phyloP scores from a whole-genome alignment of 1,140 invertebrate species.

The Goniozus legneri region DNA sequence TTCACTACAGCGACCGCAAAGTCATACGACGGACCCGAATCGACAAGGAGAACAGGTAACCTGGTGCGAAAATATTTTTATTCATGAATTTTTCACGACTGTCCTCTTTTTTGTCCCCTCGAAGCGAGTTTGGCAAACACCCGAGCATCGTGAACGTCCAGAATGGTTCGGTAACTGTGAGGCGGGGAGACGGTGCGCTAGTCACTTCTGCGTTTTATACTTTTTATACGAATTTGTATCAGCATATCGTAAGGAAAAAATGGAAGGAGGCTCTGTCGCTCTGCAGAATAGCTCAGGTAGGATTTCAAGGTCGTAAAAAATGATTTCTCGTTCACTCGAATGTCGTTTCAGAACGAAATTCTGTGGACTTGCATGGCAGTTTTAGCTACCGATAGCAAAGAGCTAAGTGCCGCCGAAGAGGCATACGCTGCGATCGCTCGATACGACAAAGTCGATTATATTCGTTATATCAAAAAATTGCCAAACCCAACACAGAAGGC shows the following conservation, averaged over 20 bases:
- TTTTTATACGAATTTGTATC: conserved; percentile 64
- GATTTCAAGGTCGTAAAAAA: background rate
- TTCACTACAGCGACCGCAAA: conserved; percentile 66
- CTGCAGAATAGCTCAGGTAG: conserved; percentile 74
- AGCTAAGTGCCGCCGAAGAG: conserved; percentile 83
- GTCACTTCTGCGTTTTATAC: conserved; percentile 64
- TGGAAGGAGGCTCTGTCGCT: conserved; percentile 77
- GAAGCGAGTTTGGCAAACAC: conserved; percentile 79
- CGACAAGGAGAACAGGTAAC: conserved; percentile 64
- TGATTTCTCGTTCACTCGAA: conserved; percentile 13
- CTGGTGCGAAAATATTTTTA: background rate
- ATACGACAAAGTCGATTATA: conserved; percentile 88
- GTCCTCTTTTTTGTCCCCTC: too few species aligned
- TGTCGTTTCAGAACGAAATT: conserved; percentile 71
- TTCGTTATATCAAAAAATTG: conserved; percentile 73
- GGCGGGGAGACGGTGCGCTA: conserved; percentile 68
- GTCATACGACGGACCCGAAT: conserved; percentile 64
- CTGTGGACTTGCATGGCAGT: conserved; percentile 90
- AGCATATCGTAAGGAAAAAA: conserved; percentile 60
- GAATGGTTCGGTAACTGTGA: conserved; percentile 73
- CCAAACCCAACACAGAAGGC: conserved; percentile 61
- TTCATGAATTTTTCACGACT: background rate
- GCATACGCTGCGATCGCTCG: conserved; percentile 89
- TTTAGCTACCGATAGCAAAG: conserved; percentile 74
- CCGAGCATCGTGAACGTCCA: conserved; percentile 74